Conservation (phyloP, 2,888 invertebrate genomes). For the Cephonodes hylas region DNA sequence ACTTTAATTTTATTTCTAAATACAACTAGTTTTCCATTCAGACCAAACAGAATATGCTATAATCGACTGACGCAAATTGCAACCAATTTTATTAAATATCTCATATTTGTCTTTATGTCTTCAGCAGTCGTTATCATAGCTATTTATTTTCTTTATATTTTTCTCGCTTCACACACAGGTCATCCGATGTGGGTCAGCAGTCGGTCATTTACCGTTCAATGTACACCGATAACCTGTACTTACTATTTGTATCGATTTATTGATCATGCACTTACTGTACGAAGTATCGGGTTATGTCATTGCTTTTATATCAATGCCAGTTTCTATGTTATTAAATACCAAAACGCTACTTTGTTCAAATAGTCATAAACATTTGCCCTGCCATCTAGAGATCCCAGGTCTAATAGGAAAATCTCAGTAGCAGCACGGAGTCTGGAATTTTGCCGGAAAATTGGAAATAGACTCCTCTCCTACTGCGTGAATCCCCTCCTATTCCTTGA, state of each 20-base stretch:
- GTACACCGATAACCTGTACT: conserved; percentile 34
- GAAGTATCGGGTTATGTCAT: conserved; percentile 19
- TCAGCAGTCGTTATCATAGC: neutral
- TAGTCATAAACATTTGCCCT: too few species aligned
- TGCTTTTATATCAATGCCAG: neutral
- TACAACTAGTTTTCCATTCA: neutral
- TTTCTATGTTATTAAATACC: neutral
- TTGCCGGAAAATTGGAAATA: too few species aligned
- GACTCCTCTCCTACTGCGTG: too few species aligned
- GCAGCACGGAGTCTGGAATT: too few species aligned
- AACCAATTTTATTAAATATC: neutral
- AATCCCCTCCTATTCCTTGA: too few species aligned
- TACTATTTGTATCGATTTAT: conserved; percentile 37
- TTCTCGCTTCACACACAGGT: conserved; percentile 19
- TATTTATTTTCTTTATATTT: conserved; percentile 11
- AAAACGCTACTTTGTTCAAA: neutral
- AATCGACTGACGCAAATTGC: neutral
- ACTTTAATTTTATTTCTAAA: too few species aligned
- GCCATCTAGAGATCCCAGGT: too few species aligned
- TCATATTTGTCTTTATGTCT: neutral
- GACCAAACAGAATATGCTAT: neutral
- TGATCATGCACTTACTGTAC: conserved; percentile 26
- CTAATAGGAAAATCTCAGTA: too few species aligned
- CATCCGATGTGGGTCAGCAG: conserved; percentile 36
- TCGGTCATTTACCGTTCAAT: conserved; percentile 38